Base-by-base conservation (phyloP, 64 coral and sea anemone genomes). In the Astreopora myriophthalma region DNA sequence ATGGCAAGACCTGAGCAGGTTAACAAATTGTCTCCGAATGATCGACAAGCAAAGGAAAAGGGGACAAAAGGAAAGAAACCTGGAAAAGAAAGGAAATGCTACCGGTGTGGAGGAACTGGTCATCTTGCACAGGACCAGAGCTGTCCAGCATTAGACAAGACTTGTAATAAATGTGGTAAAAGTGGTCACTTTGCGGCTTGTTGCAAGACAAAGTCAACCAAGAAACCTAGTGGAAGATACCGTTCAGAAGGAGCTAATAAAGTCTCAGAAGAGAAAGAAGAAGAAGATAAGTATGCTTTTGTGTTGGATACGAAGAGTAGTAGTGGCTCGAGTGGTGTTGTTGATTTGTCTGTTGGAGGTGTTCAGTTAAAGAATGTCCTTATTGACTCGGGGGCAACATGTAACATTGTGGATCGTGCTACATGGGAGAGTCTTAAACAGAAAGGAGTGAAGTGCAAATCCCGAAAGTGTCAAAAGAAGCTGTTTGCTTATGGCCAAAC, bases 401-500 rank as follows among this genome's bases (percentile, higher is more conserved):
- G 92, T 22, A 88, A 94, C 65, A 26, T 94, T 60, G 69, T 94
- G 34, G 85, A 89, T 74, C 19, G 46, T 40, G 34, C 27, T 38
- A 94, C 86, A 8, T 94, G 86, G 92, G 69, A 88, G n/a, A 80
- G 55, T 70, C 51, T 94, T 9, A 94, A 94, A 49, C 63, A 89
- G 30, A 72, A 94, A 28, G 46, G 55, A 74, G 92, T 89, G 25
- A 76, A 74, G 66, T 94, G 86, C 37, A 30, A 70, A 36, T 88
- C 73, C 51, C 32, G 25, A 12, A 93, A 38, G 39, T 93, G 25
- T 8, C 25, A 71, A 12, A 93, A 93, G 42, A 86, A 77, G 40
- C 71, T 93, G 51, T 93, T 87, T 78, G 91, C 84, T 6, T 94
- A 88, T 75, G 85, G 92, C 5, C 85, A 88, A 62, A 94, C 84